Evolutionary conservation across 2,888 invertebrate genomes (phyloP).

Genomic region (Acleris sparsana): DNA sequence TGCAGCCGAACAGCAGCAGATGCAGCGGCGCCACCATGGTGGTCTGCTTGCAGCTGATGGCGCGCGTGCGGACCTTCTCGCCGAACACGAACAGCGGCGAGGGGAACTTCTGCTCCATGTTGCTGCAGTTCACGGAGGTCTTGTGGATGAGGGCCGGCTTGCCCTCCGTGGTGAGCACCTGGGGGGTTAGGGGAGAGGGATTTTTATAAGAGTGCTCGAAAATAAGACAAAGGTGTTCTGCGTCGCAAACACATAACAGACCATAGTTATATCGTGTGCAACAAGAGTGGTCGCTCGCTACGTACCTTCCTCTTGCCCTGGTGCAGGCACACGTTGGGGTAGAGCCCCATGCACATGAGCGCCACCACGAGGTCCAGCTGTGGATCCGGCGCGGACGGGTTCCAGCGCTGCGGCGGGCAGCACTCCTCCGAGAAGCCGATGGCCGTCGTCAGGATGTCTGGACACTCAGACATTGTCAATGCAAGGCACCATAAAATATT

Average conservation of each 20-base stretch:
- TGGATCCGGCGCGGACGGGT: constrained; percentile 90
- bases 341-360: constrained; percentile 94
- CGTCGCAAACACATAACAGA: no score
- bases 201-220: background rate
- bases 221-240: background rate
- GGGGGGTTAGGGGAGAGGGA: constrained; percentile 11
- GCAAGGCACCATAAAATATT: background rate
- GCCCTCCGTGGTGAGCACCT: constrained; percentile 96
- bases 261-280: no score
- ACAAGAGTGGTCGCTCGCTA: no score
- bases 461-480: constrained; percentile 29
- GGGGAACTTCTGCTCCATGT: constrained; percentile 91
- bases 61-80: constrained; percentile 97
- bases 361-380: constrained; percentile 92
- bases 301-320: constrained; percentile 98
- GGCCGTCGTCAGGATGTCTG: constrained; percentile 85
- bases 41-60: constrained; percentile 98
- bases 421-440: constrained; percentile 95
- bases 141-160: constrained; percentile 98
- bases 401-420: constrained; percentile 88
- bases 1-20: constrained; percentile 94
- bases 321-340: constrained; percentile 98
- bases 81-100: constrained; percentile 99
- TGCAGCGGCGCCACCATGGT: constrained; percentile 97
- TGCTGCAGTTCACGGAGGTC: constrained; percentile 97